Evolutionary conservation across 1,140 invertebrate species (phyloP).

Genomic region (Danaus melanippus): DNA sequence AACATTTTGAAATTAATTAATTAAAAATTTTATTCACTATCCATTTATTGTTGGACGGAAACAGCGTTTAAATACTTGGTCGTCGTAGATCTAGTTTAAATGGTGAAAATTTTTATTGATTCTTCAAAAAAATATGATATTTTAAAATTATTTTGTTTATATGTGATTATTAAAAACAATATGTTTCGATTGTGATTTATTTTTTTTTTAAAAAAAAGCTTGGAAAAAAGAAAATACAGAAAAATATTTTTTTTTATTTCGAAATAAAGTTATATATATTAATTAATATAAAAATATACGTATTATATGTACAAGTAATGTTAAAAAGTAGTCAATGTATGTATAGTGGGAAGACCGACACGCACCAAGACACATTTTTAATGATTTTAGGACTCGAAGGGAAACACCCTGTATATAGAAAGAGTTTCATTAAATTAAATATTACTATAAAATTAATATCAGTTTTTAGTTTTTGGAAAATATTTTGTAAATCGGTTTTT

Average conservation of each 20-base stretch:
- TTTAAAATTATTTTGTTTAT: conserved; percentile 1
- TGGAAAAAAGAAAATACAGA: too few relatives aligned
- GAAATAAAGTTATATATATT: conserved; percentile 3
- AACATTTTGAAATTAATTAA: too few relatives aligned
- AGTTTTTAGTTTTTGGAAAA: too few relatives aligned
- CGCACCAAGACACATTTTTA: conserved; percentile 67
- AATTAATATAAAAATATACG: neutral
- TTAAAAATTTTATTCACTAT: too few relatives aligned
- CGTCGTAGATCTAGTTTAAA: too few relatives aligned
- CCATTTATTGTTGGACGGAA: too few relatives aligned
- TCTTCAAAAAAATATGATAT: neutral
- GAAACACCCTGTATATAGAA: conserved; percentile 29
- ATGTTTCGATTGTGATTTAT: too few relatives aligned
- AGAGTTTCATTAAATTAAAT: conserved; percentile 10
- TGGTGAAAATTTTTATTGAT: too few relatives aligned
- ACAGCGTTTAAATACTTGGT: neutral
- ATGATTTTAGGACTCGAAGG: conserved; percentile 62
- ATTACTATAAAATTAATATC: too few relatives aligned
- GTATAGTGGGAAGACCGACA: conserved; percentile 35
- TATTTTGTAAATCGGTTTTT: too few relatives aligned
- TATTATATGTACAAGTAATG: conserved; percentile 29
- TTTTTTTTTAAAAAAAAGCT: too few relatives aligned
- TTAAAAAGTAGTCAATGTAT: too few relatives aligned
- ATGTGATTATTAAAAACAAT: neutral
- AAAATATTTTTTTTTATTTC: neutral